A percentile compares a stretch with the other conserved stretches of the same genome.
Evolutionary conservation across 1,140 invertebrate species (phyloP).

Genomic region (Goniozus legneri): DNA sequence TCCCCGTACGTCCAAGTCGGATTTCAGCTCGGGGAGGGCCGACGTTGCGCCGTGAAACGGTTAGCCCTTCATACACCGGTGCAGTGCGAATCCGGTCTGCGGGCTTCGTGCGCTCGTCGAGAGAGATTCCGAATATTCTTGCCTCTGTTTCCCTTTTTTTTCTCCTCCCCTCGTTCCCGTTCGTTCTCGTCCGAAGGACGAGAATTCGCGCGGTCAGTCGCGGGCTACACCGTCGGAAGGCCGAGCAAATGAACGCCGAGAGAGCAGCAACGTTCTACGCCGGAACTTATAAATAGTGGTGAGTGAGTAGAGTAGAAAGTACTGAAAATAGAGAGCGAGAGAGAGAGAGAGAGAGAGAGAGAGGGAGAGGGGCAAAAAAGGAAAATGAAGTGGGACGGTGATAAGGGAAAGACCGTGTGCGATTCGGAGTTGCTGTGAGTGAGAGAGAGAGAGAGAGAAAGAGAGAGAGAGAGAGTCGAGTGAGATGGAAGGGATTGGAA

Average conservation of each 20-base stretch:
- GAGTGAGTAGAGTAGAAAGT: conserved; percentile 19
- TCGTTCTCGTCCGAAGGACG: too few relatives aligned
- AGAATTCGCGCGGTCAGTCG: too few relatives aligned
- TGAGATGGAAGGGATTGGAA: conserved; percentile 20
- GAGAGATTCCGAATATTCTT: too few relatives aligned
- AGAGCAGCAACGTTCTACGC: neutral
- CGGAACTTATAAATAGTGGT: conserved; percentile 30
- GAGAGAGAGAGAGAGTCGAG: conserved; percentile 5
- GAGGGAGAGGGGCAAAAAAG: neutral
- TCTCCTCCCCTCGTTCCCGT: too few relatives aligned
- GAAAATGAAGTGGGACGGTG: neutral
- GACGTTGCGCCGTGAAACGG: neutral
- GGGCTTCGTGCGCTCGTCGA: neutral
- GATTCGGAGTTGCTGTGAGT: conserved; percentile 3
- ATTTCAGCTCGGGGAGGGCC: neutral
- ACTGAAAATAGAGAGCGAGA: conserved; percentile 9
- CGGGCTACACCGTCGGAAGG: too few relatives aligned
- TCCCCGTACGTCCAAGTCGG: neutral
- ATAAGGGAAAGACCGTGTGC: neutral
- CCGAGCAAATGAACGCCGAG: too few relatives aligned
- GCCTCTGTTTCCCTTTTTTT: too few relatives aligned
- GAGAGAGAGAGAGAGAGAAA: conserved; percentile 6
- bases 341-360: conserved; percentile 2
- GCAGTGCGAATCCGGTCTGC: conserved; percentile 3
- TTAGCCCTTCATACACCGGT: too few relatives aligned